These are phyloP conservation scores for Cyclophora albipunctata DNA, from an alignment of 2,888 invertebrate species.

Conservation along the genomic window DNA sequence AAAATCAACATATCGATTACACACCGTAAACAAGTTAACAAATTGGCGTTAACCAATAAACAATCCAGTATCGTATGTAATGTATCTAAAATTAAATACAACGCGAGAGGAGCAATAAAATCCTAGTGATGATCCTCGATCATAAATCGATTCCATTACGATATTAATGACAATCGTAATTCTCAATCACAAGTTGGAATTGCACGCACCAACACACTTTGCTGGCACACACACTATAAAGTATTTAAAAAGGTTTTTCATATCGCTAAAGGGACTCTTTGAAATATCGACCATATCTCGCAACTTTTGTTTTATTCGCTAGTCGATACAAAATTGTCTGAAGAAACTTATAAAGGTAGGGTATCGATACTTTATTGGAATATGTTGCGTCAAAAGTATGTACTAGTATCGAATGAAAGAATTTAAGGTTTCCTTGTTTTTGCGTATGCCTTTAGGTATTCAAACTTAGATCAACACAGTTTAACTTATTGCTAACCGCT, in stretches of 20 bases:
- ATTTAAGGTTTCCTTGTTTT: too few species aligned
- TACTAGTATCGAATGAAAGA: too few species aligned
- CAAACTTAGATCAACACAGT: too few species aligned
- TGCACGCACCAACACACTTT: slow-evolving; percentile 38
- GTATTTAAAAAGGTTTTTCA: slow-evolving; percentile 21
- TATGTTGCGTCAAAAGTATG: too few species aligned
- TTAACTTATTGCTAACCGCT: too few species aligned
- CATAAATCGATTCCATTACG: slow-evolving; percentile 62
- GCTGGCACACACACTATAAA: slow-evolving; percentile 18
- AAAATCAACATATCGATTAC: too few species aligned
- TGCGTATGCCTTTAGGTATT: too few species aligned
- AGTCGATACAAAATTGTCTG: slow-evolving; percentile 4
- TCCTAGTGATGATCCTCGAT: slow-evolving; percentile 46
- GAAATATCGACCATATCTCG: slow-evolving; percentile 20
- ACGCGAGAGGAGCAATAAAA: slow-evolving; percentile 42
- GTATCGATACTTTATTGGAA: too few species aligned
- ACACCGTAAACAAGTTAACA: background rate
- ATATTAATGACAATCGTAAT: slow-evolving; percentile 65
- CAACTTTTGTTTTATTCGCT: slow-evolving; percentile 18
- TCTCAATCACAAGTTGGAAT: slow-evolving; percentile 54
- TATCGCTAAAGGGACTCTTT: slow-evolving; percentile 17
- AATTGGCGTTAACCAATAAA: slow-evolving; percentile 37
- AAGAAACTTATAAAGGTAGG: too few species aligned
- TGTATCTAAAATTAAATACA: slow-evolving; percentile 43
- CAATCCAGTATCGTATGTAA: slow-evolving; percentile 23